Base-by-base conservation (phyloP, 2,113 vertebrate genomes). In the Hippocampus abdominalis region DNA sequence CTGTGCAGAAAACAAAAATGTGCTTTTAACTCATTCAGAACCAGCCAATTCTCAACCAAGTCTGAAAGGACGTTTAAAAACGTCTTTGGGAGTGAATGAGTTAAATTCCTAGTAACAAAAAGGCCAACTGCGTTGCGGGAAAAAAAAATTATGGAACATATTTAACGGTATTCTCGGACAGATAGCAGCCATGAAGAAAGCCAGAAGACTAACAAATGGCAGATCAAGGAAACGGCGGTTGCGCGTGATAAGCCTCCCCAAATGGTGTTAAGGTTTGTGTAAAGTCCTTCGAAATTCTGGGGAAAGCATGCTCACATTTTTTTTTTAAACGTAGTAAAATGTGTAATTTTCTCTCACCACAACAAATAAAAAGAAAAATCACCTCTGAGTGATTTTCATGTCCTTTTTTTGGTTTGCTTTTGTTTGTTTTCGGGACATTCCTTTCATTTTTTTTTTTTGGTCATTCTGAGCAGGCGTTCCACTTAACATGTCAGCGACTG, bases 291-390 rank as follows among this genome's bases (percentile, higher is more conserved):
- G 18, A 60, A 36, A 36, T 32, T 8, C 4, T 60, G 13, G 27
- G 15, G 56, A 59, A 27, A 59, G 29, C 27, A 9, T 13, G 7
- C 57, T 32, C n/a, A 57, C 60, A 29, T 51, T 59, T 20, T 76
- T 74, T 73, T 74, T 57, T n/a, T n/a, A n/a, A 18, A 20, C 51
- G 65, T 27, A 27, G 53, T 56, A 56, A 65, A 70, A 42, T 10
- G 48, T 76, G 68, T 68, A 40, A 59, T 44, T 75, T 25, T 63
- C 23, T 64, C 7, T 16, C 75, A 39, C 27, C 60, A 23, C 74
- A 87, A 85, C 83, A 83, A 85, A 89, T 39, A 76, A 67, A 76
- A 15, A 42, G 64, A n/a, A 42, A 64, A 1, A 62, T 62, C 16
- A 62, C 42, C 42, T 8, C 25, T 69, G 8, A 69, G 18, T 42